These are phyloP conservation scores for Sorex araneus DNA, from an alignment of 2,113 vertebrate species.

Conservation along the genomic window DNA sequence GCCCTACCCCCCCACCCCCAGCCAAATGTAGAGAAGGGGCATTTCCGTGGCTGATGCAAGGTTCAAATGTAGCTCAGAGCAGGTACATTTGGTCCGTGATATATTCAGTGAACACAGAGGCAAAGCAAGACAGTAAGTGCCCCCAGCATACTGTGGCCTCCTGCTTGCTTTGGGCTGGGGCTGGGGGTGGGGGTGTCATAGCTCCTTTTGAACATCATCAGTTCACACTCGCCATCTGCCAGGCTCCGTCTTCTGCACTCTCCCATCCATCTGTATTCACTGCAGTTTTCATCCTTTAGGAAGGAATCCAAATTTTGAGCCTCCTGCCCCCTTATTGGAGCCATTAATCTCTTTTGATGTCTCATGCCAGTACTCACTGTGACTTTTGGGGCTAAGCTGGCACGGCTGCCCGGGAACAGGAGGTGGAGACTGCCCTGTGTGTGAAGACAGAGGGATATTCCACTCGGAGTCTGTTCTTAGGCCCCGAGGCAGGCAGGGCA, in stretches of 20 bases:
- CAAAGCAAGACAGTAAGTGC: background rate
- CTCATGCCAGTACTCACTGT: background rate
- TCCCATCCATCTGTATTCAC: background rate
- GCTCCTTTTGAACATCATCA: background rate
- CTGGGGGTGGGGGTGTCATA: background rate
- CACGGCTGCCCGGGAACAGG: background rate
- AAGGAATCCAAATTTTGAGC: background rate
- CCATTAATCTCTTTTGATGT: background rate
- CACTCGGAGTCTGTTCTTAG: background rate
- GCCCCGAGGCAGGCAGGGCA: background rate
- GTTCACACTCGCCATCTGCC: background rate
- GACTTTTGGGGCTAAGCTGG: background rate
- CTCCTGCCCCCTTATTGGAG: background rate
- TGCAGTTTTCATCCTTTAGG: background rate
- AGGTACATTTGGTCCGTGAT: background rate
- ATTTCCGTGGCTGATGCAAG: too few species aligned
- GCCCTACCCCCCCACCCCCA: too few species aligned
- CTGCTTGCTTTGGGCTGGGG: background rate
- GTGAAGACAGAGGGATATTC: background rate
- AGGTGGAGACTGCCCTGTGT: background rate
- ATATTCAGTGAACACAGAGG: background rate
- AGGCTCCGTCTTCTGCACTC: background rate
- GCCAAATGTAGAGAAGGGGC: too few species aligned
- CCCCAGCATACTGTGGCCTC: accelerated
- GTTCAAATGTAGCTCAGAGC: background rate